Evolutionary conservation across 2,797 vertebrate species (phyloP).

Genomic region (Halcyon smyrnensis): DNA sequence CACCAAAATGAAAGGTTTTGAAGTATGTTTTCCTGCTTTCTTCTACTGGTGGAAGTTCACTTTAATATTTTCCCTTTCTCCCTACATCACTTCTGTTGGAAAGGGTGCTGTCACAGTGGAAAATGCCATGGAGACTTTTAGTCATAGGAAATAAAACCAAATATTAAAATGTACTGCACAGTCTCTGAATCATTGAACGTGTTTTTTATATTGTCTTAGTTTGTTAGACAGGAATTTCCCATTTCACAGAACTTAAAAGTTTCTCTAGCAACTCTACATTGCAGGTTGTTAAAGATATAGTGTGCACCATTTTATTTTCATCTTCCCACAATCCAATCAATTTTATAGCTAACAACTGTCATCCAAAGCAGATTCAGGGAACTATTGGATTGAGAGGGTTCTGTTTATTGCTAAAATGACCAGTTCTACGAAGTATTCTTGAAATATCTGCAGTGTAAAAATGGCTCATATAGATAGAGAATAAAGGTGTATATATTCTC

Average conservation of each 20-base stretch:
- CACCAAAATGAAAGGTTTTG: neutral
- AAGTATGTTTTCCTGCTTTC: neutral
- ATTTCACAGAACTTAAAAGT: neutral
- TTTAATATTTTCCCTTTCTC: neutral
- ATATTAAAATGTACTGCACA: neutral
- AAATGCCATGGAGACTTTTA: neutral
- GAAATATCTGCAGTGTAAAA: neutral
- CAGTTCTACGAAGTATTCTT: neutral
- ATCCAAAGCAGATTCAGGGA: neutral
- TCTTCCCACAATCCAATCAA: neutral
- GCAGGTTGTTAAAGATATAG: neutral
- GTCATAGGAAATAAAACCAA: neutral
- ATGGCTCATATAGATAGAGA: neutral
- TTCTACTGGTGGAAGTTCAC: neutral
- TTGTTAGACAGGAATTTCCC: neutral
- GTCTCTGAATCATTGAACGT: neutral
- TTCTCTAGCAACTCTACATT: neutral
- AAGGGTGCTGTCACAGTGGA: neutral
- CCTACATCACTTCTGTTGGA: neutral
- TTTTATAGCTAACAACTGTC: neutral
- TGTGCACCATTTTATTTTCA: neutral
- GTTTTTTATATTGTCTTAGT: neutral
- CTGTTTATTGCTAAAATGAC: neutral
- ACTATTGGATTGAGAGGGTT: neutral
- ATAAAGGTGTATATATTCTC: neutral